Evolutionary conservation across 2,113 vertebrate species (phyloP), one percentile per base, ranked within the genome.

Genomic region (Neotoma lepida): DNA sequence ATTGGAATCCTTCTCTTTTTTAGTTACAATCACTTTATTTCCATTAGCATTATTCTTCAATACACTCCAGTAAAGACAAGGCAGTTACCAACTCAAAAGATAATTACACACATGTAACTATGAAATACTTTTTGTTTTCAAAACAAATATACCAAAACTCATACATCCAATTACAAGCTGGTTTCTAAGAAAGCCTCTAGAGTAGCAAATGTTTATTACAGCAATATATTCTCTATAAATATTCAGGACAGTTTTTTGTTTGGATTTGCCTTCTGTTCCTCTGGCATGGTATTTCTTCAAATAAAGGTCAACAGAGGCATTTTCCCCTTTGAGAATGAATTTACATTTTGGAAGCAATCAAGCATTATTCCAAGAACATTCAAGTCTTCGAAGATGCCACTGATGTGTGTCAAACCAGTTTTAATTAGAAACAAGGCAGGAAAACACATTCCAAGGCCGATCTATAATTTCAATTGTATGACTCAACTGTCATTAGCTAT

Each of bases 291-390:
- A 86, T 94, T 93, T 93, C 49, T 91, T 85, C 91, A 70, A 94
- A 74, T 93, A 91, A 76, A 95, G 46, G 74, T 95, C 80, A 95
- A 95, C 12, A 15, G 85, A 86, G 30, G 66, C 54, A 41, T 58
- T 94, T 93, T 94, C 73, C 2, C 73, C 76, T 91, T 63, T 94
- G 61, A 91, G 26, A 78, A 39, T 78, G 6, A 94, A 91, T 86
- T 93, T 95, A 78, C 81, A 44, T 96, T 96, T 96, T 91, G 68
- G 61, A 93, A 92, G 90, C 73, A 96, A 93, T 92, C 73, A 96
- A 88, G 86, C 88, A 49, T 71, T 74, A 95, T 64, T 91, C 51
- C 71, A 86, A 94, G 61, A 71, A 33, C 39, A 91, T 39, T 95
- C 84, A 94, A 93, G 51, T 86, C n/a, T n/a, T n/a, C n/a, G 28